phyloP scores from a whole-genome alignment of 2,113 vertebrate genomes.

The Phoenicopterus ruber region DNA sequence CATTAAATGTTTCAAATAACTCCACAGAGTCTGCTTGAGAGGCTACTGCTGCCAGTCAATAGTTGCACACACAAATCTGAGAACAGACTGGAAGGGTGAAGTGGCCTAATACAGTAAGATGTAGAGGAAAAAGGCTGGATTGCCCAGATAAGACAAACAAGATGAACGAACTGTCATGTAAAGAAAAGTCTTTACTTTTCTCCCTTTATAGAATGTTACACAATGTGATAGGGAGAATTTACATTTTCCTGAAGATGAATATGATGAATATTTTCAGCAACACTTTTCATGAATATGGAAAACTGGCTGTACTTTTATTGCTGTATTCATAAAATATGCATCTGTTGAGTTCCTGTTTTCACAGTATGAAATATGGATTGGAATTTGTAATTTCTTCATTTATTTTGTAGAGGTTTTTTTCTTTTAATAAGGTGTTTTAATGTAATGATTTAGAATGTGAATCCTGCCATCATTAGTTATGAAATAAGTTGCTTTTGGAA shows the following conservation, averaged over 20 bases:
- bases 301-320: conserved; percentile 47
- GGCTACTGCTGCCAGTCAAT: not conserved
- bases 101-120: not conserved
- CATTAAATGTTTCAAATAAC: conserved; percentile 13
- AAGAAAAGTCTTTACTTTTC: conserved; percentile 4
- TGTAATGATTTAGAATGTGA: not conserved
- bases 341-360: conserved; percentile 34
- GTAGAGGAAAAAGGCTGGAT: not conserved
- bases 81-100: not conserved
- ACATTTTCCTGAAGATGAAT: conserved; percentile 41
- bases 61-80: not conserved
- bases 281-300: conserved; percentile 65
- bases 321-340: conserved; percentile 58
- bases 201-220: not conserved
- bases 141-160: not conserved
- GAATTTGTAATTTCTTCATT: conserved; percentile 30
- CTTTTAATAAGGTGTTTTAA: conserved; percentile 13
- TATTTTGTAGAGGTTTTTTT: not conserved
- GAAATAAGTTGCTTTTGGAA: not conserved
- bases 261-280: conserved; percentile 35
- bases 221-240: not conserved
- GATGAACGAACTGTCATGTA: not conserved
- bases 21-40: not conserved
- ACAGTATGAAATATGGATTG: not conserved
- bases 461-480: not conserved